phyloP scores from a whole-genome alignment of 2,113 vertebrate genomes.

The Paramisgurnus dabryanus region DNA sequence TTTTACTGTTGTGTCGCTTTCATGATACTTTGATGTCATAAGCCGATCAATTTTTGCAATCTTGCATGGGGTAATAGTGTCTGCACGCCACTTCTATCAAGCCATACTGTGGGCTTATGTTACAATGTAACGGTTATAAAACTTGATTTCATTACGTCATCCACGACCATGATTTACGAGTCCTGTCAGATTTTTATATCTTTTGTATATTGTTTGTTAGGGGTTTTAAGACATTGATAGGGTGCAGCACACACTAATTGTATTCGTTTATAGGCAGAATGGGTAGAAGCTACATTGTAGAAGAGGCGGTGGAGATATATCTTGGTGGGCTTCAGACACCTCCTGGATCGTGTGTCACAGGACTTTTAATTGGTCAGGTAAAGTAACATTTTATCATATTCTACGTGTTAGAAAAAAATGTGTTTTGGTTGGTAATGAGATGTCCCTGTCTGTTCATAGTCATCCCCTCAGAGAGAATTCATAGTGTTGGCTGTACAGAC shows the following conservation, averaged over 20 bases:
- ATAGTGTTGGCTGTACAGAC: conserved; percentile 83
- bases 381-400: neutral
- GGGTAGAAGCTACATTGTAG: conserved; percentile 74
- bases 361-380: conserved; percentile 92
- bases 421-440: neutral
- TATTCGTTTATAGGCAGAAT: conserved; percentile 52
- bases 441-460: conserved; percentile 69
- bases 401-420: neutral
- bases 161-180: too few species aligned
- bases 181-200: too few species aligned
- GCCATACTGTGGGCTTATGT: too few species aligned
- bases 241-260: neutral
- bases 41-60: too few species aligned
- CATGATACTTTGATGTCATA: too few species aligned
- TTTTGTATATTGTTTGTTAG: too few species aligned
- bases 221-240: too few species aligned
- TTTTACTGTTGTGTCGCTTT: too few species aligned
- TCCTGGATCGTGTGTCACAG: conserved; percentile 70
- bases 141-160: too few species aligned
- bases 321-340: conserved; percentile 62
- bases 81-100: too few species aligned
- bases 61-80: too few species aligned
- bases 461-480: conserved; percentile 83
- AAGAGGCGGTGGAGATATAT: conserved; percentile 71
- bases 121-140: too few species aligned